Conservation (phyloP, 2,797 vertebrate species). For the Leptodactylus fallax region DNA sequence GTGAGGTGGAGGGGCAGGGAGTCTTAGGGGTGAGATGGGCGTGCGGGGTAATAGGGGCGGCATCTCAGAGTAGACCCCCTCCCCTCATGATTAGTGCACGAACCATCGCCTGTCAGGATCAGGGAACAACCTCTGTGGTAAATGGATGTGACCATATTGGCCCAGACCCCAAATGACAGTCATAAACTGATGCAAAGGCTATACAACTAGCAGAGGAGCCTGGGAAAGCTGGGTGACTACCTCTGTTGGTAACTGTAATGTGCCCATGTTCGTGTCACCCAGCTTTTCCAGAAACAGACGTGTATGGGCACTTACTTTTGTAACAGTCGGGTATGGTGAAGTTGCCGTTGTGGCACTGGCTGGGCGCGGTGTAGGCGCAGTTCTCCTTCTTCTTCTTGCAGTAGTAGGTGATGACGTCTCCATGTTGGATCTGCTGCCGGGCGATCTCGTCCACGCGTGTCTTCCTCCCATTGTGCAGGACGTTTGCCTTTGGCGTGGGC, state of each 20-base stretch:
- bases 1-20: too few species aligned
- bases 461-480: constrained; percentile 81
- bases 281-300: too few species aligned
- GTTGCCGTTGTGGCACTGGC: constrained; percentile 80
- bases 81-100: neutral
- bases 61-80: neutral
- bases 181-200: too few species aligned
- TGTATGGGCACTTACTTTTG: constrained; percentile 74
- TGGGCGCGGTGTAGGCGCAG: constrained; percentile 82
- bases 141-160: neutral
- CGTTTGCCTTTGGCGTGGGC: constrained; percentile 81
- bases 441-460: constrained; percentile 81
- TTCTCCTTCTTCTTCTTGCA: constrained; percentile 83
- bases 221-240: too few species aligned
- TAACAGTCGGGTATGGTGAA: constrained; percentile 84
- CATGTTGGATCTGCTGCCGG: constrained; percentile 81
- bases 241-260: too few species aligned
- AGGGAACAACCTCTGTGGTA: neutral
- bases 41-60: too few species aligned
- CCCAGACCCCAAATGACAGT: too few species aligned
- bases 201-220: too few species aligned
- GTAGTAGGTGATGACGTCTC: constrained; percentile 82
- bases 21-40: too few species aligned
- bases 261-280: neutral
- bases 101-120: too few species aligned